phyloP scores from a whole-genome alignment of 2,888 invertebrate genomes.

The Saturnia pavonia region DNA sequence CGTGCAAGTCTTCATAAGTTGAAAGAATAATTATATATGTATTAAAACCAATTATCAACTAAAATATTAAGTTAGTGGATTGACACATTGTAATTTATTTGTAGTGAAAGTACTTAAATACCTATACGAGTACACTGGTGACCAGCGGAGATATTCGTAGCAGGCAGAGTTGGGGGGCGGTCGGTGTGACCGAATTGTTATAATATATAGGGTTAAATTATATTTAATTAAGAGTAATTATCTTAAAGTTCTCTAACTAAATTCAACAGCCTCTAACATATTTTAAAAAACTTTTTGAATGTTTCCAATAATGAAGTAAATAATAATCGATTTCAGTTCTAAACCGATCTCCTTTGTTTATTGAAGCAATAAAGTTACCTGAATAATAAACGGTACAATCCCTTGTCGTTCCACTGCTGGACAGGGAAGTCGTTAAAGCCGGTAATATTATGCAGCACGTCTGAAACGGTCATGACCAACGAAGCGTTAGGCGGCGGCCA shows the following conservation, averaged over 20 bases:
- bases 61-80: too few species aligned
- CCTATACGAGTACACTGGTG: neutral
- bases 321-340: neutral
- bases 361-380: conserved; percentile 44
- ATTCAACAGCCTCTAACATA: neutral
- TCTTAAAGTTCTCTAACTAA: neutral
- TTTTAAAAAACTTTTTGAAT: neutral
- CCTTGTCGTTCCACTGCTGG: conserved; percentile 64
- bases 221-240: neutral
- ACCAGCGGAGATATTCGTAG: neutral
- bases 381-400: conserved; percentile 66
- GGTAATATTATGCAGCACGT: conserved; percentile 59
- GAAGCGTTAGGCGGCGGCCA: conserved; percentile 56
- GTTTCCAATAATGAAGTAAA: neutral
- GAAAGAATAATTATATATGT: too few species aligned
- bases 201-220: neutral
- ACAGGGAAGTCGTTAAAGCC: conserved; percentile 56
- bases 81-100: neutral
- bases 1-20: too few species aligned
- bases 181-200: neutral
- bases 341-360: too few species aligned
- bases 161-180: neutral
- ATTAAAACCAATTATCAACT: too few species aligned
- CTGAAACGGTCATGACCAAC: conserved; percentile 55
- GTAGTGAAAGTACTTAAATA: neutral